Percentiles rank a stretch among this genome's conserved stretches.
phyloP scores from a whole-genome alignment of 1,140 invertebrate species.

The Dendroctonus valens region DNA sequence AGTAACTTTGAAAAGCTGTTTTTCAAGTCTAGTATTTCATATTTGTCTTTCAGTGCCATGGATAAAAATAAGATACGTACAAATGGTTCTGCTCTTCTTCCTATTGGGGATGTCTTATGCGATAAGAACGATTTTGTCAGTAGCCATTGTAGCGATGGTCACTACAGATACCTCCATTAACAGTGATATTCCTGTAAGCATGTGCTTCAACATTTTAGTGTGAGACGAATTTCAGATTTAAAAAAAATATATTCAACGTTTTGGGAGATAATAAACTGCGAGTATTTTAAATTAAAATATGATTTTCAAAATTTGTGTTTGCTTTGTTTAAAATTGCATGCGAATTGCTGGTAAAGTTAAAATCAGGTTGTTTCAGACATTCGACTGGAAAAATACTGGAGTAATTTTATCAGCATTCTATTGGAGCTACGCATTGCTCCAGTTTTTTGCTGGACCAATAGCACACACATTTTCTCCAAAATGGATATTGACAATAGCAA shows the following conservation, averaged over 20 bases:
- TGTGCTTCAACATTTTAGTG: not conserved
- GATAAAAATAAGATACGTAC: conserved; percentile 28
- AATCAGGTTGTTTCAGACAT: conserved; percentile 40
- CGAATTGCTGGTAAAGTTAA: not conserved
- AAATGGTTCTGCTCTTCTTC: conserved; percentile 22
- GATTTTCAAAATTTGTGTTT: too few relatives aligned
- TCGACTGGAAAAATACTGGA: conserved; percentile 54
- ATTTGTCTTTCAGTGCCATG: not conserved
- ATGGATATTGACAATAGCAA: conserved; percentile 59
- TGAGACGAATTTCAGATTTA: too few relatives aligned
- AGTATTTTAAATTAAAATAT: too few relatives aligned
- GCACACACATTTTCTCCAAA: conserved; percentile 64
- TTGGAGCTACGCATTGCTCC: conserved; percentile 58
- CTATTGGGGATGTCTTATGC: conserved; percentile 32
- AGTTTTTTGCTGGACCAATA: conserved; percentile 67
- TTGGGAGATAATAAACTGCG: too few relatives aligned
- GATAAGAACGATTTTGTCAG: conserved; percentile 37
- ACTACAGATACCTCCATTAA: conserved; percentile 17
- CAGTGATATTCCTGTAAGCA: conserved; percentile 29
- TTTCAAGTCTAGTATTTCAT: too few relatives aligned
- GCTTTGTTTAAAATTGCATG: too few relatives aligned
- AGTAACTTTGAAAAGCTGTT: too few relatives aligned
- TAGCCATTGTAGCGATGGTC: conserved; percentile 40
- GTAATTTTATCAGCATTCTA: conserved; percentile 68
- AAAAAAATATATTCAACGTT: too few relatives aligned